phyloP scores from a whole-genome alignment of 1,140 invertebrate genomes.

The Drosophila tsacasi region DNA sequence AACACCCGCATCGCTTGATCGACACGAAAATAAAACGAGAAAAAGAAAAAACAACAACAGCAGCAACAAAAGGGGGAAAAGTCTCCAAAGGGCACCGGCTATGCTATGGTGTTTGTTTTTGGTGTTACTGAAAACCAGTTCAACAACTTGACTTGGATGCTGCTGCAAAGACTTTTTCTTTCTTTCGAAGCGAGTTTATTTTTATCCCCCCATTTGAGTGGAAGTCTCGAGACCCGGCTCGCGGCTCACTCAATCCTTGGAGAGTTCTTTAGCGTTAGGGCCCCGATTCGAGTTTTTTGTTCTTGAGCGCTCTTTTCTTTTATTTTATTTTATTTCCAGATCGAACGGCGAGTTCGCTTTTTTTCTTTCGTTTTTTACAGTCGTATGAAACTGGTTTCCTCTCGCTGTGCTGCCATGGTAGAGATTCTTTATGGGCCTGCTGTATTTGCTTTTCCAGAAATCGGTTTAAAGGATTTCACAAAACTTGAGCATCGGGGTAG shows the following conservation, averaged over 20 bases:
- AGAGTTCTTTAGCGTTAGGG: slow-evolving; percentile 44
- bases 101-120: slow-evolving; percentile 32
- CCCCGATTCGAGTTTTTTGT: slow-evolving; percentile 25
- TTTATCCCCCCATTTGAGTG: slow-evolving; percentile 42
- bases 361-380: slow-evolving; percentile 15
- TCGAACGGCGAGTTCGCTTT: slow-evolving; percentile 40
- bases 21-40: background rate
- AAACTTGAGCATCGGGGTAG: slow-evolving; percentile 50
- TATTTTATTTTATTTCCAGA: slow-evolving; percentile 42
- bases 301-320: slow-evolving; percentile 33
- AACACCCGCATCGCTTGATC: slow-evolving; percentile 60
- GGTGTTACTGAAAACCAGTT: slow-evolving; percentile 63
- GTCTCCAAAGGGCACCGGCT: slow-evolving; percentile 59
- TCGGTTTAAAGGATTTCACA: slow-evolving; percentile 72
- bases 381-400: slow-evolving; percentile 44
- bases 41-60: background rate
- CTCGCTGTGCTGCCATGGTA: slow-evolving; percentile 53
- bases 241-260: slow-evolving; percentile 52
- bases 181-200: slow-evolving; percentile 68
- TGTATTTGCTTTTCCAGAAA: slow-evolving; percentile 74
- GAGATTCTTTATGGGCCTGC: slow-evolving; percentile 73
- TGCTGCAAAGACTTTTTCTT: slow-evolving; percentile 77
- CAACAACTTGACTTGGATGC: slow-evolving; percentile 78
- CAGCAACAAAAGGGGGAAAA: slow-evolving; percentile 21
- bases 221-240: slow-evolving; percentile 30